Conservation (phyloP, 2,797 vertebrate species). For the Morus bassanus region DNA sequence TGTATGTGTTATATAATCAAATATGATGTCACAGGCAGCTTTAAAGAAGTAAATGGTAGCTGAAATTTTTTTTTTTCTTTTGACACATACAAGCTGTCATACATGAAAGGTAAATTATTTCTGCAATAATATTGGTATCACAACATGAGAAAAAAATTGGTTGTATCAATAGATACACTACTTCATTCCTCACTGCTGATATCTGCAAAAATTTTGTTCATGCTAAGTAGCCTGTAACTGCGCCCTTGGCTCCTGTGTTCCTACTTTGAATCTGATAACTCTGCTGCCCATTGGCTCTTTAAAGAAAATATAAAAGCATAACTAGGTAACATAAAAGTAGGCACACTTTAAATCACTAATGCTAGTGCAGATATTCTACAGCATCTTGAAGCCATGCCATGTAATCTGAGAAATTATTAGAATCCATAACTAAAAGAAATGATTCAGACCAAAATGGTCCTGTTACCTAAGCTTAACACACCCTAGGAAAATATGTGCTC, state of each 20-base stretch:
- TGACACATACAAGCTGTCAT: not conserved
- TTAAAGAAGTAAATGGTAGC: not conserved
- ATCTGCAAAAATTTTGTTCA: conserved; percentile 30
- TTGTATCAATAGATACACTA: not conserved
- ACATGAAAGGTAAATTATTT: not conserved
- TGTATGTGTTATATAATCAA: not conserved
- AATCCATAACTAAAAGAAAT: not conserved
- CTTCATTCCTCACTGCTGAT: not conserved
- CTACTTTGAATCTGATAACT: conserved; percentile 4
- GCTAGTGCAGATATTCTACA: not conserved
- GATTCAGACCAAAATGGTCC: not conserved
- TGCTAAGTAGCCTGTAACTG: not conserved
- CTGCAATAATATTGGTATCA: not conserved
- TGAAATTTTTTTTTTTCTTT: not conserved
- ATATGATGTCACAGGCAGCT: conserved; percentile 22
- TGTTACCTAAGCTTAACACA: not conserved
- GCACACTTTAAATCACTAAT: not conserved
- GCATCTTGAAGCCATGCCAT: not conserved
- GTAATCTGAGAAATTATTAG: not conserved
- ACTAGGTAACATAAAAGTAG: not conserved
- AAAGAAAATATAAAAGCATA: not conserved
- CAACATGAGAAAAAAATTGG: not conserved
- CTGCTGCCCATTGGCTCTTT: not conserved
- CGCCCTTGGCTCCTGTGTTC: not conserved
- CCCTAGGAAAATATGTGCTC: not conserved